Conservation (phyloP, 2,888 invertebrate species). For the Aphidoletes aphidimyza region DNA sequence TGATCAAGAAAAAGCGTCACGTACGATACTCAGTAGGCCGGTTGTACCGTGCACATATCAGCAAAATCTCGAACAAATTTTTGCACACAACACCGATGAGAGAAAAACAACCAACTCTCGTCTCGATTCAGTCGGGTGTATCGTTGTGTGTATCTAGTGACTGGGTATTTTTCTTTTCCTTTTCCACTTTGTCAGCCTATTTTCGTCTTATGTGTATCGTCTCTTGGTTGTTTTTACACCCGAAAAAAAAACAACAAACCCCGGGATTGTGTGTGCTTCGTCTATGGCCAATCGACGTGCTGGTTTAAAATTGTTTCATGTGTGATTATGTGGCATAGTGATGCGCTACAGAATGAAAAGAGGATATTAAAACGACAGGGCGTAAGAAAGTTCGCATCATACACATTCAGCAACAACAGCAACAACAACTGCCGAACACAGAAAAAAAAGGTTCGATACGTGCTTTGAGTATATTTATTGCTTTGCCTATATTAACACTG, state of each 20-base stretch:
- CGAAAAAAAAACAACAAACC: too few relatives aligned
- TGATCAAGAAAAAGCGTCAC: slow-evolving; percentile 52
- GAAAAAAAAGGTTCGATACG: slow-evolving; percentile 53
- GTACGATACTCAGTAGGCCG: slow-evolving; percentile 32
- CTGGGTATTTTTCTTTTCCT: too few relatives aligned
- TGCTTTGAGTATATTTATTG: slow-evolving; percentile 53
- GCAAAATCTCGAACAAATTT: slow-evolving; percentile 36
- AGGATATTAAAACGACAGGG: slow-evolving; percentile 47
- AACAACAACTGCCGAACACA: background rate
- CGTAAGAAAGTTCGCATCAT: slow-evolving; percentile 15
- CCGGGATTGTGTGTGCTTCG: too few relatives aligned
- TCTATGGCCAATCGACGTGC: background rate
- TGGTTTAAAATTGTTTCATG: slow-evolving; percentile 50
- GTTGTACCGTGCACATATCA: slow-evolving; percentile 47
- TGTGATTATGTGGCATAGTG: slow-evolving; percentile 47
- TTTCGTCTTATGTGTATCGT: too few relatives aligned
- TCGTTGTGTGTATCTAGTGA: background rate
- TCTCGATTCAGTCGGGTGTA: background rate
- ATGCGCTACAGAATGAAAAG: background rate
- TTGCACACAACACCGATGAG: background rate
- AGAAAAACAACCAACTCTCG: background rate
- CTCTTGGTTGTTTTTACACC: too few relatives aligned
- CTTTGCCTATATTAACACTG: slow-evolving; percentile 41
- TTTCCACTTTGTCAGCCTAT: too few relatives aligned
- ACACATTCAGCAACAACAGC: background rate